Percentiles rank a stretch among this genome's conserved stretches.
Evolutionary conservation across 2,113 vertebrate species (phyloP).

Genomic region (Anolis sagrei): DNA sequence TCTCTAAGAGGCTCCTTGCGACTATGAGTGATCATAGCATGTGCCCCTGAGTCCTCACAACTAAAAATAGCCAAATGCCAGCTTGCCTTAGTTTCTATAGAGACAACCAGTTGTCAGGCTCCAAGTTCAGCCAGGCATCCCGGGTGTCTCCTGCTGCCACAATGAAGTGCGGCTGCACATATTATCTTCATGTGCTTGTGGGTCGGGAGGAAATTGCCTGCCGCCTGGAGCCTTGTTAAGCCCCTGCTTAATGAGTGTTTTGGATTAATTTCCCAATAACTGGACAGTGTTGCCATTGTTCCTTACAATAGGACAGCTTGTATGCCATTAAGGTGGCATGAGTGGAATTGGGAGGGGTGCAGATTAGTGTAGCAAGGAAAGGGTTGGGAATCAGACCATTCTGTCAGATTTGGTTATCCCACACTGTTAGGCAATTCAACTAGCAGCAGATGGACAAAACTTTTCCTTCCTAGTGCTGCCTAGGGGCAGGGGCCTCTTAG

Average conservation of each 20-base stretch:
- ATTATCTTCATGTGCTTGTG: background rate
- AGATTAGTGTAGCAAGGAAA: background rate
- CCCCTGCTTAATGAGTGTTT: background rate
- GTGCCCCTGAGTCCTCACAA: background rate
- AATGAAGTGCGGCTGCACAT: background rate
- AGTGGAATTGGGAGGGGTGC: background rate
- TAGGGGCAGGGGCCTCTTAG: background rate
- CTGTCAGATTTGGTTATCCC: no score
- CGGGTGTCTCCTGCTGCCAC: background rate
- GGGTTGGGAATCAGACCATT: no score
- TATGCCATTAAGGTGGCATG: background rate
- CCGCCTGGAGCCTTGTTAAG: background rate
- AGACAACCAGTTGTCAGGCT: conserved; percentile 7
- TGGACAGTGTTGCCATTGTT: background rate
- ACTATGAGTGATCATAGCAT: background rate
- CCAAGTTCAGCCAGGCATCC: background rate
- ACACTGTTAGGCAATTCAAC: background rate
- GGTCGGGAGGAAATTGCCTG: background rate
- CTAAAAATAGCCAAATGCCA: conserved; percentile 21
- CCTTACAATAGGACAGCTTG: background rate
- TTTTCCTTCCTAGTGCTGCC: background rate
- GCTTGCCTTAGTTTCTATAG: conserved; percentile 23
- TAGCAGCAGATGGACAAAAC: background rate
- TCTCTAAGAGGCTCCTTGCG: background rate
- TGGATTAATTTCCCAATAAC: background rate